A percentile compares a stretch with the other conserved stretches of the same genome.
Evolutionary conservation across 2,113 vertebrate genomes (phyloP).

Genomic region (Brachyhypopomus occidentalis): DNA sequence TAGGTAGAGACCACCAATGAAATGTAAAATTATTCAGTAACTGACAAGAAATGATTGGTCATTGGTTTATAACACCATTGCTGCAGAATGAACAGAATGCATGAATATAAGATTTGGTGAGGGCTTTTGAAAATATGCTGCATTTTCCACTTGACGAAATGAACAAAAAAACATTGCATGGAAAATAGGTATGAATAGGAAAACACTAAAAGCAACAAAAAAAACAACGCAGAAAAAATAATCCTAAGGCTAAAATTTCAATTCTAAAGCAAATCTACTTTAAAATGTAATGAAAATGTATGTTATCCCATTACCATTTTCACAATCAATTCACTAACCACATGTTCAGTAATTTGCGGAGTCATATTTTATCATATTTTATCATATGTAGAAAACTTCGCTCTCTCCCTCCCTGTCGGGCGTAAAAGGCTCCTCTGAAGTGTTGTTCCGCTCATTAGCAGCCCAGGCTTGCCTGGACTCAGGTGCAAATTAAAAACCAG

Average conservation of each 20-base stretch:
- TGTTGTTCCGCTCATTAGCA: slow-evolving; percentile 8
- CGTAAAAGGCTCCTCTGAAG: slow-evolving; percentile 14
- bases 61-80: no score
- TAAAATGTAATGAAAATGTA: neutral
- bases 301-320: neutral
- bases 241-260: no score
- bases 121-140: neutral
- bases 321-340: no score
- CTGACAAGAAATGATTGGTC: no score
- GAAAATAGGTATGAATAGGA: neutral
- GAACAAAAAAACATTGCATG: neutral
- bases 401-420: neutral
- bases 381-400: neutral
- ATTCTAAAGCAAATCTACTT: neutral
- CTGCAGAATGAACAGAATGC: neutral
- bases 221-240: neutral
- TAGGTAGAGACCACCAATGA: no score
- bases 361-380: neutral
- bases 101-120: neutral
- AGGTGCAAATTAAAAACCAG: slow-evolving; percentile 52
- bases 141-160: neutral
- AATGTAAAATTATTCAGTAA: no score
- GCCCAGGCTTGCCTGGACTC: slow-evolving; percentile 18
- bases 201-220: neutral
- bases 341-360: neutral